phyloP scores from a whole-genome alignment of 2,113 vertebrate genomes.

The Anseranas semipalmata region DNA sequence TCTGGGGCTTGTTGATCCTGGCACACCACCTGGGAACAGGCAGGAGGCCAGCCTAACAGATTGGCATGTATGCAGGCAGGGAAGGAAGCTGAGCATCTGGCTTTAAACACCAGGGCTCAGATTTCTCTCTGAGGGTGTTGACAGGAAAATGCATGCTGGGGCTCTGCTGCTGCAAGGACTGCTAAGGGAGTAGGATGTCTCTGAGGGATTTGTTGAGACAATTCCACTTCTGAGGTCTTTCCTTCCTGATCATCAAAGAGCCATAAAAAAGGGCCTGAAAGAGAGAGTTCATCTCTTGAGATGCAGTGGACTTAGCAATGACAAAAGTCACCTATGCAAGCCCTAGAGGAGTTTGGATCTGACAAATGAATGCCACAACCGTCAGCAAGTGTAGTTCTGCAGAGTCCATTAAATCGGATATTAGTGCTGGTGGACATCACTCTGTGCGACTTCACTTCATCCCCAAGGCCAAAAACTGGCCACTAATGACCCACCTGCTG shows the following conservation, averaged over 20 bases:
- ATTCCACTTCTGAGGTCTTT: background rate
- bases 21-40: slow-evolving; percentile 46
- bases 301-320: background rate
- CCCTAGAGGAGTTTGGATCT: background rate
- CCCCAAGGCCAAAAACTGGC: background rate
- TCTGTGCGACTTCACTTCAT: background rate
- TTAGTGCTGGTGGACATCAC: background rate
- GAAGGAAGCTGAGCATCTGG: slow-evolving; percentile 35
- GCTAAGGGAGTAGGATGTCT: background rate
- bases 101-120: background rate
- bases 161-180: background rate
- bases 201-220: background rate
- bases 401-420: background rate
- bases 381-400: background rate
- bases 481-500: background rate
- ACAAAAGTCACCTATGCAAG: background rate
- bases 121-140: slow-evolving; percentile 30
- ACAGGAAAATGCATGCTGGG: slow-evolving; percentile 23
- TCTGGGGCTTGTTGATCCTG: slow-evolving; percentile 46
- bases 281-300: background rate
- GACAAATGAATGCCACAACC: background rate
- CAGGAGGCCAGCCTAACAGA: slow-evolving; percentile 27
- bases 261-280: background rate
- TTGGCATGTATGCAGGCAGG: slow-evolving; percentile 26
- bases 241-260: background rate